phyloP scores from a whole-genome alignment of 2,888 invertebrate genomes.

The Gisinianus flammeolus region DNA sequence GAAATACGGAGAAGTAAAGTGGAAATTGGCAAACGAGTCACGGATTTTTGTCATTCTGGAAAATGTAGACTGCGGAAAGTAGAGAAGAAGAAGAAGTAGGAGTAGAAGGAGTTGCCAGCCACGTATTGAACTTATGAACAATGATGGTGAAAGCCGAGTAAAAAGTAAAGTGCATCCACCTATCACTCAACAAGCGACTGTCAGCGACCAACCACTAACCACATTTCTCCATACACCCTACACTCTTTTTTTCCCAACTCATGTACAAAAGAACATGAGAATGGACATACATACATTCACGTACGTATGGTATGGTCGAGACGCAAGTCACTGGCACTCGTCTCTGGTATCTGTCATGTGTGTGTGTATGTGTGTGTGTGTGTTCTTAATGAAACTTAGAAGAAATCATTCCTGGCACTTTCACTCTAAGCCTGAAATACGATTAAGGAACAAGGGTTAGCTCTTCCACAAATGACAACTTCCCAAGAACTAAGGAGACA shows the following conservation, averaged over 20 bases:
- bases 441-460: conserved; percentile 6
- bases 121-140: conserved; percentile 37
- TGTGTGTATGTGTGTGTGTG: no score
- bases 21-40: conserved; percentile 32
- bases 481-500: no score
- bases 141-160: conserved; percentile 11
- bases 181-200: conserved; percentile 23
- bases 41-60: conserved; percentile 14
- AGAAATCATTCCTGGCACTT: background rate
- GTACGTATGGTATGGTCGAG: no score
- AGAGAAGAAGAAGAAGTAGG: background rate
- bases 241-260: no score
- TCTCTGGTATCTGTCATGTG: no score
- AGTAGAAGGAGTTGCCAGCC: background rate
- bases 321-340: no score
- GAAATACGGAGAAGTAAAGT: background rate
- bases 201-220: background rate
- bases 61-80: no score
- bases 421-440: background rate
- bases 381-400: background rate
- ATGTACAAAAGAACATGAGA: no score
- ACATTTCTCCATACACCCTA: background rate
- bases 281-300: background rate
- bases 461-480: background rate
- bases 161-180: conserved; percentile 29